Conservation (phyloP, 2,888 invertebrate species). For the Hirtodrosophila alboralis region DNA sequence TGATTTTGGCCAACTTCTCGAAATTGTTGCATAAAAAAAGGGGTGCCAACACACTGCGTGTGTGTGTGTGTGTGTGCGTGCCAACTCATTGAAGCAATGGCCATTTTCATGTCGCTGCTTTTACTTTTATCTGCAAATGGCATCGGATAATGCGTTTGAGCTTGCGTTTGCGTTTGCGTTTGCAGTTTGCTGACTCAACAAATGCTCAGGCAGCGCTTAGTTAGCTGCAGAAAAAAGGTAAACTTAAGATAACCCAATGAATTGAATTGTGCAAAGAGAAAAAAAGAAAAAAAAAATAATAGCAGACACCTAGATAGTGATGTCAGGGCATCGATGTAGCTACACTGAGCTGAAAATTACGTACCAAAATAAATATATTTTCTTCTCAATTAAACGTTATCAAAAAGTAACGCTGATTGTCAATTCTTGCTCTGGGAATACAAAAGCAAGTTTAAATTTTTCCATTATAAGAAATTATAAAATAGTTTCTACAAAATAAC, state of each 20-base stretch:
- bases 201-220: conserved; percentile 41
- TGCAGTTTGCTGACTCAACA: conserved; percentile 69
- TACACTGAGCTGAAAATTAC: no score
- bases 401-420: no score
- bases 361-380: no score
- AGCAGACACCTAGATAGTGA: no score
- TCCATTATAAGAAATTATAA: no score
- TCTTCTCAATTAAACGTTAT: no score
- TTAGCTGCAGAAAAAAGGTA: conserved; percentile 37
- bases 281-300: no score
- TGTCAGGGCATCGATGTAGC: no score
- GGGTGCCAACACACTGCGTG: conserved; percentile 47
- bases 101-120: conserved; percentile 68
- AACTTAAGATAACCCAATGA: conserved; percentile 32
- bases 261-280: conserved; percentile 27
- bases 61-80: conserved; percentile 23
- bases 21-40: conserved; percentile 74
- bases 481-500: no score
- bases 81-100: conserved; percentile 47
- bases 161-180: no score
- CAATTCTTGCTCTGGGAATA: no score
- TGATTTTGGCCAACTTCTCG: conserved; percentile 59
- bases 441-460: no score
- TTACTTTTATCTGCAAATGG: conserved; percentile 75
- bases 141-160: conserved; percentile 74